These are phyloP conservation scores for Physocephala rufipes DNA, from an alignment of 2,888 invertebrate genomes.

Conservation along the genomic window DNA sequence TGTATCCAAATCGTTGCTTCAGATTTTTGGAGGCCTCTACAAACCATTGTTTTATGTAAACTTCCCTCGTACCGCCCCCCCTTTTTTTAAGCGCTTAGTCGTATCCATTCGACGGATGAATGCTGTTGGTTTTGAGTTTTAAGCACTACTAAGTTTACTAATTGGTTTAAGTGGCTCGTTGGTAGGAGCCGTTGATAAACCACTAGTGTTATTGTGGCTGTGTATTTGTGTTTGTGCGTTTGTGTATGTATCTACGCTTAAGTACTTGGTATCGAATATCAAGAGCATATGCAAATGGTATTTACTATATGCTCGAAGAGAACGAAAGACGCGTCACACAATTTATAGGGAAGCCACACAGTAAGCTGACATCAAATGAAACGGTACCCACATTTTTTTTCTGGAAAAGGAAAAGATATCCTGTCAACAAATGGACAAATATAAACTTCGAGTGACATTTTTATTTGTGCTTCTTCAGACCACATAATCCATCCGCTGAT, in stretches of 20 bases:
- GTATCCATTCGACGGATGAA: not conserved
- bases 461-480: too few relatives aligned
- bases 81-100: not conserved
- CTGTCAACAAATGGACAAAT: slow-evolving; percentile 9
- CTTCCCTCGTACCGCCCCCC: too few relatives aligned
- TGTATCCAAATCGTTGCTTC: too few relatives aligned
- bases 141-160: not conserved
- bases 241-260: not conserved
- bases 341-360: slow-evolving; percentile 18
- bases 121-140: not conserved
- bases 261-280: not conserved
- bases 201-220: not conserved
- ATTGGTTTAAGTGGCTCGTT: not conserved
- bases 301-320: not conserved
- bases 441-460: not conserved
- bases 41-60: too few relatives aligned
- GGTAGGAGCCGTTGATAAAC: not conserved
- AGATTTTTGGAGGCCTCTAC: too few relatives aligned
- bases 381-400: not conserved
- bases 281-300: not conserved
- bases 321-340: slow-evolving; percentile 17
- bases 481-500: too few relatives aligned
- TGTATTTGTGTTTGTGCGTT: not conserved
- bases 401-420: slow-evolving; percentile 12
- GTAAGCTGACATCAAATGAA: not conserved